phyloP scores from a whole-genome alignment of 2,797 vertebrate species.

The Platyrinchus mystaceus region DNA sequence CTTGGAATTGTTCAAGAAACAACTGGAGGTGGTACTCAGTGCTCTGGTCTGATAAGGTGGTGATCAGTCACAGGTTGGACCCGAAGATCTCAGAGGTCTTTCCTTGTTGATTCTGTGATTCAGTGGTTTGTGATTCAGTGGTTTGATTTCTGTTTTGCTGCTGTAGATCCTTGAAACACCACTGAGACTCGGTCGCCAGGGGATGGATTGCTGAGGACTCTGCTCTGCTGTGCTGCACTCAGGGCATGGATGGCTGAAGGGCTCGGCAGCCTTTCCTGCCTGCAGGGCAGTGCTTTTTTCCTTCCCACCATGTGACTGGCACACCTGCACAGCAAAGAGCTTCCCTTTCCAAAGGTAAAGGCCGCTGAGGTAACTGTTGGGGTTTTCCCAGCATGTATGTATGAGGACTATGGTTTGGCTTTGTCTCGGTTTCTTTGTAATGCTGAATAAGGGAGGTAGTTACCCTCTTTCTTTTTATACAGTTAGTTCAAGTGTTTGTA shows the following conservation, averaged over 20 bases:
- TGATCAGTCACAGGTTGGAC: not conserved
- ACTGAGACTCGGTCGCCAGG: fast-evolving
- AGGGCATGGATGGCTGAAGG: not conserved
- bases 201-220: not conserved
- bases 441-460: not conserved
- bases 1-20: not conserved
- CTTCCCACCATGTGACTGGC: slow-evolving; percentile 6
- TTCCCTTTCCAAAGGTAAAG: slow-evolving; percentile 10
- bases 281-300: not conserved
- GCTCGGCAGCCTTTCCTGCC: not conserved
- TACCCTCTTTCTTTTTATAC: fast-evolving
- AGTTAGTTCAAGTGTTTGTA: not conserved
- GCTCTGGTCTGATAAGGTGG: not conserved
- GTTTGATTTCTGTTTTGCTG: not conserved
- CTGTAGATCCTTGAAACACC: not conserved
- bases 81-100: not conserved
- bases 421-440: not conserved
- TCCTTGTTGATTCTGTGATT: not conserved
- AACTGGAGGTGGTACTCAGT: not conserved
- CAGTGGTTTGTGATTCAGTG: not conserved
- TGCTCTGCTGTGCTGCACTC: not conserved
- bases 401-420: not conserved
- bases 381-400: fast-evolving
- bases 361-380: not conserved
- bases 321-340: not conserved